Percentiles rank a stretch among this genome's conserved stretches.
These are phyloP conservation scores for Autographa pulchrina DNA, from an alignment of 2,888 invertebrate genomes.

Conservation along the genomic window DNA sequence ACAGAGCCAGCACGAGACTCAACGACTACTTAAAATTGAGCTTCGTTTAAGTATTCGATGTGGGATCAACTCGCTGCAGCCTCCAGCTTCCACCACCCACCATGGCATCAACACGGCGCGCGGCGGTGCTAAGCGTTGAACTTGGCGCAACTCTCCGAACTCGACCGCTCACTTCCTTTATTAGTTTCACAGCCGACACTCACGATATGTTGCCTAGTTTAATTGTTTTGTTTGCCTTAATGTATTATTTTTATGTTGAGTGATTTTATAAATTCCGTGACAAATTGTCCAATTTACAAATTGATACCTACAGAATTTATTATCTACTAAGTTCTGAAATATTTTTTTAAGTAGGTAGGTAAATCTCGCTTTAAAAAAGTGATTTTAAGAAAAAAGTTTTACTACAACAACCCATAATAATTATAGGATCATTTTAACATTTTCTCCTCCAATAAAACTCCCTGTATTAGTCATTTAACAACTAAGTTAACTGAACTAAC, in stretches of 20 bases:
- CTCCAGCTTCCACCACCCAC: constrained; percentile 10
- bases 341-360: no score
- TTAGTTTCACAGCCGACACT: constrained; percentile 51
- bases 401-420: no score
- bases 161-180: constrained; percentile 54
- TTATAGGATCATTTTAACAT: no score
- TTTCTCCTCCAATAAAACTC: no score
- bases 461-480: no score
- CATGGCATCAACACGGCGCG: constrained; percentile 26
- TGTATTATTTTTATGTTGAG: not conserved
- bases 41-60: not conserved
- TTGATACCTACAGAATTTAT: no score
- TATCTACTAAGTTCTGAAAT: no score
- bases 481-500: not conserved
- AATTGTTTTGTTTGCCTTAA: constrained; percentile 16
- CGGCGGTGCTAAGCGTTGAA: constrained; percentile 46
- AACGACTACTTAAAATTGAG: constrained; percentile 6
- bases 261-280: not conserved
- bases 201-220: constrained; percentile 38
- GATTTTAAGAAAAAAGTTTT: no score
- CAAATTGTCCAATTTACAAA: not conserved
- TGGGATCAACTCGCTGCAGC: not conserved
- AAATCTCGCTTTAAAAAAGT: no score
- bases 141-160: constrained; percentile 41
- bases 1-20: no score